Percentiles rank a stretch among this genome's conserved stretches.
Evolutionary conservation across 1,140 invertebrate genomes (phyloP).

Genomic region (Cotesia glomerata): DNA sequence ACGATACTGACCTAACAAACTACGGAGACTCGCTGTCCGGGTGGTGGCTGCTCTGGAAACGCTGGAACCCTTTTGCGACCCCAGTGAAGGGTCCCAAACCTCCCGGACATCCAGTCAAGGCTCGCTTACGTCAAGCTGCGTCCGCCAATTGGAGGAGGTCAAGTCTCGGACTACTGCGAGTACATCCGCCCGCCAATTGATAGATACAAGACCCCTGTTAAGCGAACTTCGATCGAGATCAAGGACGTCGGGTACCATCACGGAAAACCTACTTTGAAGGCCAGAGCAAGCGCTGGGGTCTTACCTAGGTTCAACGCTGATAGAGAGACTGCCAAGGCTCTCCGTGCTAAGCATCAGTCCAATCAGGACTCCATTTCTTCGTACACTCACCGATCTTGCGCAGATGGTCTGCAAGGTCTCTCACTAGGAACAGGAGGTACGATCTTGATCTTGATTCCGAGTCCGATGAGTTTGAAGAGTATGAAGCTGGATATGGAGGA

Average conservation of each 20-base stretch:
- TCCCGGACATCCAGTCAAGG: conserved; percentile 96
- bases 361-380: conserved; percentile 58
- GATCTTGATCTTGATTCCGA: conserved; percentile 57
- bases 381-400: conserved; percentile 93
- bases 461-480: conserved; percentile 62
- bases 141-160: conserved; percentile 94
- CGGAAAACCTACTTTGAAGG: conserved; percentile 88
- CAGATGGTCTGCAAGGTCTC: conserved; percentile 94
- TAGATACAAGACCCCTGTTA: conserved; percentile 92
- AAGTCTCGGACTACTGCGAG: conserved; percentile 97
- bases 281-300: conserved; percentile 73
- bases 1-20: conserved; percentile 95
- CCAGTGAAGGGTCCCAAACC: conserved; percentile 92
- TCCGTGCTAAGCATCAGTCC: conserved; percentile 61
- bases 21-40: conserved; percentile 97
- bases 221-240: conserved; percentile 97
- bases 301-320: conserved; percentile 65
- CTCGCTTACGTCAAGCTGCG: conserved; percentile 98
- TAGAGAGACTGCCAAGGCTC: conserved; percentile 62
- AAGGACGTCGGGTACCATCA: conserved; percentile 81
- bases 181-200: conserved; percentile 99
- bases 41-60: conserved; percentile 97
- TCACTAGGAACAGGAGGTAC: conserved; percentile 60
- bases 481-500: conserved; percentile 68
- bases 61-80: conserved; percentile 92